Percentiles rank a stretch among this genome's conserved stretches.
Evolutionary conservation across 2,113 vertebrate species (phyloP).

Genomic region (human): DNA sequence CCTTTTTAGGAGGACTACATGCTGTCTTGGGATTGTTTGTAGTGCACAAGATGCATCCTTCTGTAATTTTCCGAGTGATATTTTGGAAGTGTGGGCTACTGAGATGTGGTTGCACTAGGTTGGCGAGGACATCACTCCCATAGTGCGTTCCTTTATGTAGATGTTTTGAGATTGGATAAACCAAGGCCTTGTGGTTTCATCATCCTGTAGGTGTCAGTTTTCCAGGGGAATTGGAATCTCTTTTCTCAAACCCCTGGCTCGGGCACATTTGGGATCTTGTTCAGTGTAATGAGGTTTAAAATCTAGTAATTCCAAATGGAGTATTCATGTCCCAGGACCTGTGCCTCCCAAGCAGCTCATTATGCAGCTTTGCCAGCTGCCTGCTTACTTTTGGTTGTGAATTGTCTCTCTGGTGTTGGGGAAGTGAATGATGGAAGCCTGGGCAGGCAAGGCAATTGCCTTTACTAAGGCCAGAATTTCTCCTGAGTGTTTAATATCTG

Average conservation of each 20-base stretch:
- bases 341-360: background rate
- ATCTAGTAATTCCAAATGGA: background rate
- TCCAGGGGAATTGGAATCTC: background rate
- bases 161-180: background rate
- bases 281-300: background rate
- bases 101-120: background rate
- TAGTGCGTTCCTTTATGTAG: background rate
- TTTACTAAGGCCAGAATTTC: too few species aligned
- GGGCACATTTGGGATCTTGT: background rate
- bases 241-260: background rate
- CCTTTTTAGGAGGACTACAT: background rate
- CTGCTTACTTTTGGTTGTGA: background rate
- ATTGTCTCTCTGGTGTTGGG: background rate
- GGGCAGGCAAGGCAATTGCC: background rate
- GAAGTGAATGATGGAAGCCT: too few species aligned
- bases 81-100: background rate
- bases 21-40: background rate
- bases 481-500: background rate
- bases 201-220: background rate
- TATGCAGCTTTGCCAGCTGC: background rate
- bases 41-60: background rate
- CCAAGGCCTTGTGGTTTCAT: background rate
- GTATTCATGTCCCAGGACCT: background rate
- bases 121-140: background rate
- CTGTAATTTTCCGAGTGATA: background rate